These are phyloP conservation scores for Hirudinaria manillensis DNA, from an alignment of 2,888 invertebrate genomes.

Conservation along the genomic window DNA sequence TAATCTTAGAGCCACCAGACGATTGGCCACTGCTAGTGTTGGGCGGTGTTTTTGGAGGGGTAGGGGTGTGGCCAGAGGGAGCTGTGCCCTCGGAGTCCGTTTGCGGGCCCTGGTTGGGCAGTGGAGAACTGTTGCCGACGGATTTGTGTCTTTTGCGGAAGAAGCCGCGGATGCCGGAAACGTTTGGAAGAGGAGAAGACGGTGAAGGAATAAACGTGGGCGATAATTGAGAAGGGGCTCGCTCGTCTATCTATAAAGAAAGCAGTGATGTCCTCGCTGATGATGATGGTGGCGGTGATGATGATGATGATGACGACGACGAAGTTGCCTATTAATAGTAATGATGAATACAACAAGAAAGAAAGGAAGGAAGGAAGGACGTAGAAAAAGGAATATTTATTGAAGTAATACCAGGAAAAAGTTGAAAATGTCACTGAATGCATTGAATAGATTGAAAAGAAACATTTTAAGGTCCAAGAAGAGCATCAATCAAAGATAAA, in stretches of 20 bases:
- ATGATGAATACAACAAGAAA: too few relatives aligned
- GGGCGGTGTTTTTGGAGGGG: not conserved
- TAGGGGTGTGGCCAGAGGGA: not conserved
- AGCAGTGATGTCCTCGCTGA: not conserved
- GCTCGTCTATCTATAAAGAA: not conserved
- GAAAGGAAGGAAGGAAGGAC: too few relatives aligned
- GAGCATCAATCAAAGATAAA: too few relatives aligned
- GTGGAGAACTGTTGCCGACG: slow-evolving; percentile 17
- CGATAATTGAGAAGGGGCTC: not conserved
- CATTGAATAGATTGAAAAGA: too few relatives aligned
- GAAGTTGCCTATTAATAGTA: too few relatives aligned
- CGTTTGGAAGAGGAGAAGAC: not conserved
- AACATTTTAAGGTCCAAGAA: too few relatives aligned
- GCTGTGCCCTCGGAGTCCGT: not conserved
- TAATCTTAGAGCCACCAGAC: slow-evolving; percentile 6
- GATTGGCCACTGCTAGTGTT: not conserved
- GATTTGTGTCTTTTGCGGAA: slow-evolving; percentile 41
- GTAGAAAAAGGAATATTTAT: too few relatives aligned
- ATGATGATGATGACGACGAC: not conserved
- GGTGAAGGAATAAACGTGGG: not conserved
- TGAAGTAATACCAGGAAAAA: too few relatives aligned
- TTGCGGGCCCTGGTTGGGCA: not conserved
- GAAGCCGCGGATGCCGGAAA: slow-evolving; percentile 33
- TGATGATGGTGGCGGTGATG: not conserved
- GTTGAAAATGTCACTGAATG: too few relatives aligned